Evolutionary conservation across 37 sponge, comb jelly and placozoan species (phyloP), one percentile per base, ranked within the genome.

Genomic region (Dysidea cf. avara): DNA sequence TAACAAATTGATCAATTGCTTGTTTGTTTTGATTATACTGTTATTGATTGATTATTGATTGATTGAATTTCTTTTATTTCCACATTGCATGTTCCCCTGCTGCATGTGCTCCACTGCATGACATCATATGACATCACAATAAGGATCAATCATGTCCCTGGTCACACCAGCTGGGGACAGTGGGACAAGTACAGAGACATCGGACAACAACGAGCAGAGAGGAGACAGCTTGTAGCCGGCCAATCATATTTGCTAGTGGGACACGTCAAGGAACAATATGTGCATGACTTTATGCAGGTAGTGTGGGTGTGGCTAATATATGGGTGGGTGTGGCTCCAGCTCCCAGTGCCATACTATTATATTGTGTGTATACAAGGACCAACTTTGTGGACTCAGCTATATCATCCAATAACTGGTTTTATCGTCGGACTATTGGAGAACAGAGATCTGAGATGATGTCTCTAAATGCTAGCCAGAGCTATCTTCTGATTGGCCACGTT

Each of bases 211-310:
- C 18, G 75, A 12, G 25, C 48, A 31, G 35, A 26, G 3, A 20
- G 32, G 29, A 59, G 76, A 47, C 25, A 62, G 14, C 84, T 84
- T 3, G 26, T 35, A n/a, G 59, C 53, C 30, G 61, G 43, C 9
- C 34, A 79, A n/a, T 43, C 56, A 63, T 86, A 79, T 40, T 63
- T 86, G 13, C 55, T 86, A 7, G 75, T 80, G 28, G 81, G 47
- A 7, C 53, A 68, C 22, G 51, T 79, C 17, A 66, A 55, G 36
- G 81, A 86, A 29, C 56, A 48, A 21, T 0, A 7, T 43, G 75
- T 63, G 11, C 17, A 31, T 18, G 86, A 86, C 9, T 77, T n/a
- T n/a, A n/a, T 43, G 46, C 5, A 43, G 5, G 46, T 9, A 43
- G 5, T 43, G 9, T 43, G 46, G 46, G 46, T 43, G 46, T 43